Evolutionary conservation across 2,888 invertebrate genomes (phyloP), one percentile per base, ranked within the genome.

Genomic region (Saturnia pavonia): DNA sequence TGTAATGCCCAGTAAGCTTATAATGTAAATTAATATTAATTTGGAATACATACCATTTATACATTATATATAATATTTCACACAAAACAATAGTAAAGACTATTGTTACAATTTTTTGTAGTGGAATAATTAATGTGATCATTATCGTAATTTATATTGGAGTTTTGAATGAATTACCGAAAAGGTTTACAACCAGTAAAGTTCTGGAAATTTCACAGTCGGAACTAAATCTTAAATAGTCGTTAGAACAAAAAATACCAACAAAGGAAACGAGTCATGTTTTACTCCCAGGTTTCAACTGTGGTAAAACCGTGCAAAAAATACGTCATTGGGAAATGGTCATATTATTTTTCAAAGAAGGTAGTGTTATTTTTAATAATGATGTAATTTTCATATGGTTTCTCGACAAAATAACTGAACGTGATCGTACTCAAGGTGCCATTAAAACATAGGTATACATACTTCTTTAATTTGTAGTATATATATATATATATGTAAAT

Each of bases 11-110:
- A 54, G 51, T n/a, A 72, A 69, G 68, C 66, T 45, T 9, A 22
- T 43, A 25, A 27, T 12, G 14, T 43, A 48, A 22, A 25, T n/a
- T 8, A 60, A 27, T 51, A 40, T 19, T 16, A n/a, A 51, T 27
- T 63, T 40, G 34, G 34, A n/a, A 70, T 57, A 43, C 67, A n/a
- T 69, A 69, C 67, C 69, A 67, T 71, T 69, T 71, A 60, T n/a
- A 67, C 12, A 69, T 42, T 43, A 69, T 67, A 34, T 71, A 71
- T 54, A 69, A 40, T 69, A 69, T 69, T 16, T 71, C 69, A 67
- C 67, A 51, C 27, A 54, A 57, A 43, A 67, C 71, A 42, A 71
- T 43, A 8, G 71, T 71, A 48, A 71, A 71, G 63, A 68, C 63
- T 42, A 71, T 60, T 40, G 63, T 68, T n/a, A 71, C 40, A 11